Conservation (phyloP, 2,113 vertebrate genomes). For the Tupaia chinensis region DNA sequence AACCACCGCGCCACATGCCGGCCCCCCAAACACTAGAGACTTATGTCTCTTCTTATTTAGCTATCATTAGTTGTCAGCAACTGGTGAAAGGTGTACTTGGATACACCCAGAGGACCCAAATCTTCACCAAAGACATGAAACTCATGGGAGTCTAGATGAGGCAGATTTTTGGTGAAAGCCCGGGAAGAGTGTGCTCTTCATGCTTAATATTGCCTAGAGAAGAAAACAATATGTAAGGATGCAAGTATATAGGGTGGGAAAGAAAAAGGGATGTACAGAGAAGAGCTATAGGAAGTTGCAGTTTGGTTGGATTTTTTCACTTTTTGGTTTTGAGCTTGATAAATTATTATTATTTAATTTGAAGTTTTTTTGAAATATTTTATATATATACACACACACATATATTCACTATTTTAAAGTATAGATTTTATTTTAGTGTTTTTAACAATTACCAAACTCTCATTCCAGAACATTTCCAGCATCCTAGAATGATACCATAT, state of each 20-base stretch:
- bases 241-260: not conserved
- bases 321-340: no score
- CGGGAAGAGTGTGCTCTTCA: not conserved
- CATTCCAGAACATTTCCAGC: no score
- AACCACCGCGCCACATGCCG: no score
- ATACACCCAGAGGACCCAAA: not conserved
- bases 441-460: no score
- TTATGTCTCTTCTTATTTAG: not conserved
- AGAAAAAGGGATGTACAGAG: not conserved
- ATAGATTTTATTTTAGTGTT: no score
- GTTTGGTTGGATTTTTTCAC: not conserved
- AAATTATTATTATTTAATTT: no score
- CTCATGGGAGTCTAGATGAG: not conserved
- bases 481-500: no score
- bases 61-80: not conserved
- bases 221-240: not conserved
- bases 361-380: no score
- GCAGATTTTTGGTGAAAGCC: not conserved
- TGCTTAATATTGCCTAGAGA: not conserved
- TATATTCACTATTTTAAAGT: no score
- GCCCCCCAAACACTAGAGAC: not conserved
- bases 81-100: not conserved
- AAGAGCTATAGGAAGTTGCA: not conserved
- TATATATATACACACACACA: no score
- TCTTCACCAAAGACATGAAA: not conserved